Base-by-base conservation (phyloP, 2,113 vertebrate species). In the Ophiodon elongatus region DNA sequence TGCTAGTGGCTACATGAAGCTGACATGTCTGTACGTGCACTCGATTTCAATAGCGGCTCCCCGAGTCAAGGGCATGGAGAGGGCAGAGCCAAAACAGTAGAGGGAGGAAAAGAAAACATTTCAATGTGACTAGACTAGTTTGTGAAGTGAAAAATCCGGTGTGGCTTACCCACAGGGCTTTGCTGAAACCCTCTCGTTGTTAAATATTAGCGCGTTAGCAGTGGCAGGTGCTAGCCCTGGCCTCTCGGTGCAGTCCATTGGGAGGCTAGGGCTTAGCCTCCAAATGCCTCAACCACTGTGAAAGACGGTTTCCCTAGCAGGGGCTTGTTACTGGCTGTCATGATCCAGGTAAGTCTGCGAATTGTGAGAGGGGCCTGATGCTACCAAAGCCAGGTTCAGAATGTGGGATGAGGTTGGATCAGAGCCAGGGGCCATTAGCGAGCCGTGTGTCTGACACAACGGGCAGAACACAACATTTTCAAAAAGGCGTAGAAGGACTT, bases 391-490 rank as follows among this genome's bases (percentile, higher is more conserved):
- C 86, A 88, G 87, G 90, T 86, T 89, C 84, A 84, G 91, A 91
- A 88, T 83, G 73, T 33, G 62, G 81, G 85, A 91, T 92, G 64
- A 82, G 80, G 82, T 69, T 94, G 93, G 92, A 92, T 88, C 82
- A 86, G 82, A 80, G 90, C 92, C 93, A 94, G 72, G 64, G 85
- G 84, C 89, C 90, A 94, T 92, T 92, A 92, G 76, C 63, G 25
- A 83, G 87, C 82, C 68, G 70, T 65, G 88, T 75, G 81, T 88
- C 89, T 76, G 87, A 92, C 91, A 93, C 87, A 85, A 88, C 84
- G 27, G 90, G 84, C 82, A 74, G 78, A 93, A 89, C 88, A 89
- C 76, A 63, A 87, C 89, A 77, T 87, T 91, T 91, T 91, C 90
- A 60, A 88, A 91, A 82, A 91, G 89, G 85, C 76, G 25, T 67